Evolutionary conservation across 2,797 vertebrate species (phyloP), one percentile per base, ranked within the genome.

Genomic region (Chelon labrosus): DNA sequence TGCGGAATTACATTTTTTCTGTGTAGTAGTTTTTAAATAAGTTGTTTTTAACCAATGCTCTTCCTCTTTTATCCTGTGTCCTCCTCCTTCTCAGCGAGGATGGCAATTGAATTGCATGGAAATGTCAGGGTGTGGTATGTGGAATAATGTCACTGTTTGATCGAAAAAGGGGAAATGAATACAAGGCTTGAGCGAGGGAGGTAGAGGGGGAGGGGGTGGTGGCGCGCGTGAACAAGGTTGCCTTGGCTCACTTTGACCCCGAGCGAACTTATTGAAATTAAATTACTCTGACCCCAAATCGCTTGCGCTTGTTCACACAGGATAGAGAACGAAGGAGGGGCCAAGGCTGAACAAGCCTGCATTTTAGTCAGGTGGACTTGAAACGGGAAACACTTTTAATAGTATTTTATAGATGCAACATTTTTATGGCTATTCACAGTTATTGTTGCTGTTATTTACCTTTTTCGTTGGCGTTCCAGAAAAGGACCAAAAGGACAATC

Each of bases 11-110:
- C 95, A 95, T 96, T 96, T 96, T 96, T 95, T 75, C 75, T 74
- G 83, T 96, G 96, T 95, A 96, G 96, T 97, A 96, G 96, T 96
- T 98, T 97, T 97, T 97, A 97, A 97, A 97, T 98, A 97, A 96
- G 96, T 97, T 95, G 95, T 95, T 97, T 97, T 98, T 96, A 97
- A 98, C 95, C 96, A 95, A 88, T 94, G 95, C 95, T 96, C 95
- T 96, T 96, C 92, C 93, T 94, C 80, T 87, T 78, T 81, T 83
- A 89, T 89, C 89, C 84, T 77, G 59, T 66, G 58, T 87, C 82
- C 70, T 74, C 79, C 60, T 53, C 38, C 76, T 71, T 69, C 73
- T 73, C 46, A 81, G 90, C 93, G 92, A 95, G 95, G 95, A 96
- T 92, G 90, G 93, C 95, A 95, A 95, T 96, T 96, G 95, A 95